Evolutionary conservation across 1,140 invertebrate genomes (phyloP).

Genomic region (Ericerus pela): DNA sequence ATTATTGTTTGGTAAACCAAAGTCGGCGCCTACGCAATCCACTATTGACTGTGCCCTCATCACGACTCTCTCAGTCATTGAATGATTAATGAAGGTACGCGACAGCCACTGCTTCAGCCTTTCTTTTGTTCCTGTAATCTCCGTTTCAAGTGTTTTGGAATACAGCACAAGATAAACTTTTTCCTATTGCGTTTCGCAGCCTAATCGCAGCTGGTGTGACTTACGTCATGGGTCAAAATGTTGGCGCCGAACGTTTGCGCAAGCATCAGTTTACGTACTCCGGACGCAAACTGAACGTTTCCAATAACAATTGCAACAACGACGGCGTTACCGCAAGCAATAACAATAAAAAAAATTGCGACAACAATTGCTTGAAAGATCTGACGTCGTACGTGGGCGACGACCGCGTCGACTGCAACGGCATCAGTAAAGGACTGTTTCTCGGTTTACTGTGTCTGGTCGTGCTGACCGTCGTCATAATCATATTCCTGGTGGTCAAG

Average conservation of each 20-base stretch:
- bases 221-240: slow-evolving; percentile 44
- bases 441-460: slow-evolving; percentile 44
- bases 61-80: too few relatives aligned
- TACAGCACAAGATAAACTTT: too few relatives aligned
- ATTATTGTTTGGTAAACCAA: too few relatives aligned
- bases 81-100: too few relatives aligned
- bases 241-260: slow-evolving; percentile 31
- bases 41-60: too few relatives aligned
- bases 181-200: too few relatives aligned
- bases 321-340: too few relatives aligned
- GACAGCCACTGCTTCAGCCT: too few relatives aligned
- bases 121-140: too few relatives aligned
- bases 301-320: slow-evolving; percentile 14
- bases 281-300: slow-evolving; percentile 28
- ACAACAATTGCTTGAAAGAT: slow-evolving; percentile 13
- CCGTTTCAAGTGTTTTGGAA: too few relatives aligned
- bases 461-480: slow-evolving; percentile 41
- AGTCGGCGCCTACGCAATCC: too few relatives aligned
- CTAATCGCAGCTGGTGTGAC: slow-evolving; percentile 45
- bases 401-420: slow-evolving; percentile 36
- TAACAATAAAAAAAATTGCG: slow-evolving; percentile 14
- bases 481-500: slow-evolving; percentile 47
- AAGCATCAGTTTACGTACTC: slow-evolving; percentile 4
- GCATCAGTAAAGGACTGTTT: slow-evolving; percentile 44
- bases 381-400: slow-evolving; percentile 7